Percentiles rank a stretch among this genome's conserved stretches.
These are phyloP conservation scores for Sturnus vulgaris DNA, from an alignment of 2,113 vertebrate species.

Conservation along the genomic window DNA sequence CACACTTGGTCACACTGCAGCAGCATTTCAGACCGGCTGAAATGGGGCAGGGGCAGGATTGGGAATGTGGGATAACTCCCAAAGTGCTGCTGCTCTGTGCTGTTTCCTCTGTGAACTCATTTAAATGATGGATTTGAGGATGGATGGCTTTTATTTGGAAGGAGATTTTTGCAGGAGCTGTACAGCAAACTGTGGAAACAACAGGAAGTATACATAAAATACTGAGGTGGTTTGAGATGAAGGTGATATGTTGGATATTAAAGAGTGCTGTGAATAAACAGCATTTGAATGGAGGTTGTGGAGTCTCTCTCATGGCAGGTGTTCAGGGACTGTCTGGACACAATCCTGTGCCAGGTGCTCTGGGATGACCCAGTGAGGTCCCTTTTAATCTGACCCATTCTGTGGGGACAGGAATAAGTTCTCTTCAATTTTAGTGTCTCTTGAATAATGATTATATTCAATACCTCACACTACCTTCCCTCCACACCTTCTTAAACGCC, in stretches of 20 bases:
- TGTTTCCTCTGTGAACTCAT: not conserved
- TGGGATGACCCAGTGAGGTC: not conserved
- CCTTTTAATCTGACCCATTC: not conserved
- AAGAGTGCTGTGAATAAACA: not conserved
- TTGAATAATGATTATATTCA: not conserved
- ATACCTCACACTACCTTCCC: not conserved
- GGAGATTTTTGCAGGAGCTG: not conserved
- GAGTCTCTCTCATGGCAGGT: not conserved
- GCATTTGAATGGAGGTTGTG: not conserved
- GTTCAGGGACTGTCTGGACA: not conserved
- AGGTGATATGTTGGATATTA: not conserved
- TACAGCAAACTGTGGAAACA: not conserved
- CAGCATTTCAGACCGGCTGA: not conserved
- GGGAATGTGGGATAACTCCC: not conserved
- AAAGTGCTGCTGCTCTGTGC: not conserved
- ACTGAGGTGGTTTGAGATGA: not conserved
- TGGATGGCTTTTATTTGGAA: not conserved
- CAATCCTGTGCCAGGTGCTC: not conserved
- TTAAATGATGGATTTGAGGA: not conserved
- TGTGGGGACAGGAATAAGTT: not conserved
- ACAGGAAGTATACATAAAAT: not conserved
- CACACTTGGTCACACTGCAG: not conserved
- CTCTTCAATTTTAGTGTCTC: not conserved
- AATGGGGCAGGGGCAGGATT: not conserved
- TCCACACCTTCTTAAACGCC: not conserved